Percentiles rank a stretch among this genome's conserved stretches.
These are phyloP conservation scores for Halocynthia roretzi DNA, from an alignment of 23 tunicate species.

Conservation along the genomic window DNA sequence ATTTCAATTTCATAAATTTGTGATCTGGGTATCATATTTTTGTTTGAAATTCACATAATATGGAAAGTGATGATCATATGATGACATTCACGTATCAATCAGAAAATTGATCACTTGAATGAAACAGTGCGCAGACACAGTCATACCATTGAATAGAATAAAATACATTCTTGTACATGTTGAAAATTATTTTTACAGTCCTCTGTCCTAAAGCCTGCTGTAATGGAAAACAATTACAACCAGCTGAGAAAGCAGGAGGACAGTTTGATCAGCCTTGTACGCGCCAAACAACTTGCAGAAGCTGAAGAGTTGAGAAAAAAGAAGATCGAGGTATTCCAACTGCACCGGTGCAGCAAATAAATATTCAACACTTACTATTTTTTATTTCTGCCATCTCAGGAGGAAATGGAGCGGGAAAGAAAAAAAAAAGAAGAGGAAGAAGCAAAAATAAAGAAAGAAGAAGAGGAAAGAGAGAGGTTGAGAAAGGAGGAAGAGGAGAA, in stretches of 20 bases:
- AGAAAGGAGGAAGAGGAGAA: constrained; percentile 54
- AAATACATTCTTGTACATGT: not conserved
- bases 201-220: constrained; percentile 12
- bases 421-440: constrained; percentile 90
- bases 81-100: no score
- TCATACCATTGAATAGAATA: no score
- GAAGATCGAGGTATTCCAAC: constrained; percentile 19
- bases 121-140: no score
- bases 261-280: constrained; percentile 38
- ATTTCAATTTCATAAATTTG: not conserved
- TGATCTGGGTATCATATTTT: not conserved
- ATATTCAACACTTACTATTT: not conserved
- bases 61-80: no score
- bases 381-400: constrained; percentile 18
- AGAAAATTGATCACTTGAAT: no score
- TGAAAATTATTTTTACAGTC: not conserved
- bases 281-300: constrained; percentile 54
- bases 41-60: not conserved
- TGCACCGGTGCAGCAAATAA: not conserved
- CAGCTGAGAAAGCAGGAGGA: constrained; percentile 57
- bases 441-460: constrained; percentile 41
- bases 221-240: constrained; percentile 40
- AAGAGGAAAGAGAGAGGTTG: constrained; percentile 68
- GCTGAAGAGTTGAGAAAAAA: constrained; percentile 70
- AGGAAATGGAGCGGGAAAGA: constrained; percentile 74